These are phyloP conservation scores for Malurus elegans DNA, from an alignment of 2,113 vertebrate genomes.

Conservation along the genomic window DNA sequence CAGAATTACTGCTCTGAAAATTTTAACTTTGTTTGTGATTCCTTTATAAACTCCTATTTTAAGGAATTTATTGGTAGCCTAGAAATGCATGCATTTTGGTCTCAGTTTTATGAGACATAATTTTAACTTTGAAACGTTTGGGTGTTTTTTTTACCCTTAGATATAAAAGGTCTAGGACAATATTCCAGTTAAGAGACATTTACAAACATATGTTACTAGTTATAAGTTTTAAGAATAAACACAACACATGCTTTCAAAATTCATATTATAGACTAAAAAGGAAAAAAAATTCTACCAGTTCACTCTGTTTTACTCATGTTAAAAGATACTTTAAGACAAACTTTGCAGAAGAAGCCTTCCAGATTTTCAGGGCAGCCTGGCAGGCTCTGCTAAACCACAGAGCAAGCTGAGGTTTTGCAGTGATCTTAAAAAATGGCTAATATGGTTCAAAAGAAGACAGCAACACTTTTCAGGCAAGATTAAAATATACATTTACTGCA, in stretches of 20 bases:
- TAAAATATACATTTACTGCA: not conserved
- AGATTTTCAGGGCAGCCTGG: not conserved
- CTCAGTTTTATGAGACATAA: conserved; percentile 63
- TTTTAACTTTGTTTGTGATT: conserved; percentile 60
- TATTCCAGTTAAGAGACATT: conserved; percentile 13
- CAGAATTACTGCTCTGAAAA: conserved; percentile 60
- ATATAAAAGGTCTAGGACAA: conserved; percentile 43
- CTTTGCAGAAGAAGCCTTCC: not conserved
- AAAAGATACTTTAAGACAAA: not conserved
- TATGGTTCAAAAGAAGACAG: not conserved
- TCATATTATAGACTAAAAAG: not conserved
- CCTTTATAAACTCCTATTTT: conserved; percentile 67
- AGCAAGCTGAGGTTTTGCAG: not conserved
- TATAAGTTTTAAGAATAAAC: conserved; percentile 3
- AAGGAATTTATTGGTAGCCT: conserved; percentile 66
- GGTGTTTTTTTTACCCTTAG: conserved; percentile 15
- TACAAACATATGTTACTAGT: conserved; percentile 23
- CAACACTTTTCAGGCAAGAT: not conserved
- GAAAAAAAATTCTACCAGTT: not conserved
- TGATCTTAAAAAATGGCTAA: not conserved
- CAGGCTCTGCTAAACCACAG: not conserved
- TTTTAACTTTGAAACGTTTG: conserved; percentile 48
- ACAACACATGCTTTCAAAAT: not conserved
- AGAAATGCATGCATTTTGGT: conserved; percentile 61
- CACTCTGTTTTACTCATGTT: not conserved